Percentiles rank a stretch among this genome's conserved stretches.
phyloP scores from a whole-genome alignment of 2,888 invertebrate genomes.

The Tenthredo mesomela region DNA sequence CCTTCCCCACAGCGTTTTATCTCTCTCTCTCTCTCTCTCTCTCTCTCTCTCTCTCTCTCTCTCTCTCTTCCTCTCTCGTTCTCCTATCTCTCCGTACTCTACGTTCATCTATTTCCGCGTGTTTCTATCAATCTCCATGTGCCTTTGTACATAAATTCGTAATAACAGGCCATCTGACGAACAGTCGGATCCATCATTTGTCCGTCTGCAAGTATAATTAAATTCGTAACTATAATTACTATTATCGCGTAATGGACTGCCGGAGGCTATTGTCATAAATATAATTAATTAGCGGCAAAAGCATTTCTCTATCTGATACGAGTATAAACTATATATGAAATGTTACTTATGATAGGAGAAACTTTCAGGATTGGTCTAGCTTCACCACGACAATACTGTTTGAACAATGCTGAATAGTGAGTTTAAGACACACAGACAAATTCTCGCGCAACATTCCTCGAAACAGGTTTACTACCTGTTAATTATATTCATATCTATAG shows the following conservation, averaged over 20 bases:
- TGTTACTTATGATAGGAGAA: constrained; percentile 10
- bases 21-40: not conserved
- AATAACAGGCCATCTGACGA: constrained; percentile 34
- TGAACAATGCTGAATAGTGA: not conserved
- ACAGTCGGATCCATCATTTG: constrained; percentile 1
- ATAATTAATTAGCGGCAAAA: constrained; percentile 42
- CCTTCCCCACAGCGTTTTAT: constrained; percentile 46
- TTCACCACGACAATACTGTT: not conserved
- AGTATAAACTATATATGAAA: not conserved
- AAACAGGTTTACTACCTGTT: constrained; percentile 26
- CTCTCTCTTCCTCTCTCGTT: not conserved
- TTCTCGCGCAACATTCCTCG: constrained; percentile 12
- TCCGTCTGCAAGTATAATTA: constrained; percentile 41
- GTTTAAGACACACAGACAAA: not conserved
- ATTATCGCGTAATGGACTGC: constrained; percentile 42
- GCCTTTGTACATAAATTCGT: constrained; percentile 36
- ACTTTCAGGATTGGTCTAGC: not conserved
- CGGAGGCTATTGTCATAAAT: constrained; percentile 4
- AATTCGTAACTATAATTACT: constrained; percentile 44
- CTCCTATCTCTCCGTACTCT: constrained; percentile 9
- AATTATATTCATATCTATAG: constrained; percentile 19
- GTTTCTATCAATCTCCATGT: constrained; percentile 42
- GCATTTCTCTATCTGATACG: constrained; percentile 22
- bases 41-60: not conserved
- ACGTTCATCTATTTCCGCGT: not conserved